Base-by-base conservation (phyloP, 2,888 invertebrate species). In the Herminia tarsipennalis region DNA sequence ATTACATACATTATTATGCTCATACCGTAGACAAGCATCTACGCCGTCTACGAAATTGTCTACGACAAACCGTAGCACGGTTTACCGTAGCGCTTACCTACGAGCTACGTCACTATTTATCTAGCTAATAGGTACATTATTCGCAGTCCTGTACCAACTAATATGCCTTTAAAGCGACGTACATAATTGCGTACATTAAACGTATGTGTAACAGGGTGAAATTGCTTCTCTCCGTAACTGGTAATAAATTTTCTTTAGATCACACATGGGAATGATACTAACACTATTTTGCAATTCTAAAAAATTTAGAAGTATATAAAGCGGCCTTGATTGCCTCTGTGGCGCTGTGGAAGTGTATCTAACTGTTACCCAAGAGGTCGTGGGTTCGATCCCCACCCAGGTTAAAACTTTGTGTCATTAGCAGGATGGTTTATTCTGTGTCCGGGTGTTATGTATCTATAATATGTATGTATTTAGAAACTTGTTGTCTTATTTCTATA, bases 41-140 rank as follows among this genome's bases (percentile, higher is more conserved):
- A 57, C 58, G 33, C 8, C 3, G 62, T 5, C 51, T 65, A 65
- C 66, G 47, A 41, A 18, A 43, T 28, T 16, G 29, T 41, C 63
- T 57, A 62, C 58, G 58, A 37, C 34, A 48, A 46, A 30, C 6
- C 45, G 58, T 62, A 66, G 54, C 5, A 44, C 37, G 42, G 35
- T 49, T 37, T 45, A 39, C 49, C 49, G 63, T 66, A 66, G 50
- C 44, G 42, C 32, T 45, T 36, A 35, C 32, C 50, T 41, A 57
- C 47, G 43, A 35, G 29, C 50, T 41, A 57, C 47, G 43, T 57
- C 55, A 57, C 63, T 49, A 57, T 64, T 47, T 63, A 57, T 66
- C 49, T 62, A 62, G 33, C 28, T 66, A 62, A 64, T 53, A 58
- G 67, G 46, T 55, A 55, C 64, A 66, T 64, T 66, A 66, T 55